phyloP scores from a whole-genome alignment of 2,888 invertebrate species.

The Drosophila recens region DNA sequence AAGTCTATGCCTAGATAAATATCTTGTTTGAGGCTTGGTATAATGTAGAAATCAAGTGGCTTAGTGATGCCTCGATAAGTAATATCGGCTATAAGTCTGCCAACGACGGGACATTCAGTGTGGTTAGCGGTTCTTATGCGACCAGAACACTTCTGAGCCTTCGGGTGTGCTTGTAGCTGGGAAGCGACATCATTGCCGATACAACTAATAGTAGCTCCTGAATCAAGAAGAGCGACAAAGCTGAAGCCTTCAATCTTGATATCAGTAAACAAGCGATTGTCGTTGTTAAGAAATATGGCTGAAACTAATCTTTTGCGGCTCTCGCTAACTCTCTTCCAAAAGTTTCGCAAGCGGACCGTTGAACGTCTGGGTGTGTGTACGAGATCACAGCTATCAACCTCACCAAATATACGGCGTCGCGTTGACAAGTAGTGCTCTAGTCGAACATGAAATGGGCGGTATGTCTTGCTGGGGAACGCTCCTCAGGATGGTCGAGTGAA shows the following conservation, averaged over 20 bases:
- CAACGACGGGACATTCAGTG: neutral
- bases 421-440: neutral
- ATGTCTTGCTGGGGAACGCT: neutral
- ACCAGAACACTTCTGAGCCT: slow-evolving; percentile 7
- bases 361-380: slow-evolving; percentile 2
- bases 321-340: slow-evolving; percentile 7
- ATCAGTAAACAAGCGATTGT: slow-evolving; percentile 21
- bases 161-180: neutral
- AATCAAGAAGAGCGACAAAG: slow-evolving; percentile 5
- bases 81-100: neutral
- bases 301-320: neutral
- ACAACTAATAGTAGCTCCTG: slow-evolving; percentile 25
- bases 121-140: slow-evolving; percentile 1
- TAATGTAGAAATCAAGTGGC: slow-evolving; percentile 1
- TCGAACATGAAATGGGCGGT: neutral
- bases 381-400: neutral
- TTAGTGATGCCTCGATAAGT: neutral
- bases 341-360: neutral
- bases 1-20: neutral
- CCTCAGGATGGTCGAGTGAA: neutral
- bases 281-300: slow-evolving; percentile 9
- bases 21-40: neutral
- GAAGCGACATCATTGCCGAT: neutral
- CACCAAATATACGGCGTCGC: neutral
- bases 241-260: slow-evolving; percentile 2